These are phyloP conservation scores for Lepidotrigona ventralis DNA, from an alignment of 1,140 invertebrate species.

Conservation along the genomic window DNA sequence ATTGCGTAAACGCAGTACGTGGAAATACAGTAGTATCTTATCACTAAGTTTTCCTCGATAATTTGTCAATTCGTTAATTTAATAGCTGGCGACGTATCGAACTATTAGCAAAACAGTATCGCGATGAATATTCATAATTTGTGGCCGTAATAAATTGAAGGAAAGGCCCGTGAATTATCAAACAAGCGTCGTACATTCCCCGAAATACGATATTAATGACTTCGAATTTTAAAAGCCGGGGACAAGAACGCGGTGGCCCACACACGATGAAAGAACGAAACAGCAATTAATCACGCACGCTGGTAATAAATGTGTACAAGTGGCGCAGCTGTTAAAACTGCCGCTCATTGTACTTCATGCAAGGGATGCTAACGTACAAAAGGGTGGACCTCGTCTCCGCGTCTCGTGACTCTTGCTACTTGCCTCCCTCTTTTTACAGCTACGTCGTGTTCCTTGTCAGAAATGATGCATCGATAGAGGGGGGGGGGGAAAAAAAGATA, in stretches of 20 bases:
- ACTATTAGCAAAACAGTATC: too few species aligned
- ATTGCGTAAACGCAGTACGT: too few species aligned
- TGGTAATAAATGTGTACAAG: constrained; percentile 43
- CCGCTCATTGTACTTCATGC: neutral
- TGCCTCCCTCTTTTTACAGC: neutral
- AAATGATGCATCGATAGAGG: constrained; percentile 44
- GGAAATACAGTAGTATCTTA: too few species aligned
- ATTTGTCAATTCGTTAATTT: too few species aligned
- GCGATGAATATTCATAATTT: too few species aligned
- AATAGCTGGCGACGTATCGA: too few species aligned
- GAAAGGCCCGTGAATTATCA: too few species aligned
- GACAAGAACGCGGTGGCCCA: neutral
- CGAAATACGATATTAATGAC: neutral
- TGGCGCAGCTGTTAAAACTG: constrained; percentile 48
- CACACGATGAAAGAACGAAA: neutral
- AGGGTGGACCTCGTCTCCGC: constrained; percentile 18
- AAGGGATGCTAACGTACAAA: constrained; percentile 20
- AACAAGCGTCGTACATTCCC: too few species aligned
- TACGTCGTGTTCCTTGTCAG: constrained; percentile 11
- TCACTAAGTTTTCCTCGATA: too few species aligned
- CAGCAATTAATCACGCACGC: constrained; percentile 14
- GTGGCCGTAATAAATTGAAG: too few species aligned
- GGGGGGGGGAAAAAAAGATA: neutral
- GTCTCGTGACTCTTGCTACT: constrained; percentile 2
- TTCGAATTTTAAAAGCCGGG: neutral